phyloP scores from a whole-genome alignment of 2,888 invertebrate species.

The Rotaria socialis region DNA sequence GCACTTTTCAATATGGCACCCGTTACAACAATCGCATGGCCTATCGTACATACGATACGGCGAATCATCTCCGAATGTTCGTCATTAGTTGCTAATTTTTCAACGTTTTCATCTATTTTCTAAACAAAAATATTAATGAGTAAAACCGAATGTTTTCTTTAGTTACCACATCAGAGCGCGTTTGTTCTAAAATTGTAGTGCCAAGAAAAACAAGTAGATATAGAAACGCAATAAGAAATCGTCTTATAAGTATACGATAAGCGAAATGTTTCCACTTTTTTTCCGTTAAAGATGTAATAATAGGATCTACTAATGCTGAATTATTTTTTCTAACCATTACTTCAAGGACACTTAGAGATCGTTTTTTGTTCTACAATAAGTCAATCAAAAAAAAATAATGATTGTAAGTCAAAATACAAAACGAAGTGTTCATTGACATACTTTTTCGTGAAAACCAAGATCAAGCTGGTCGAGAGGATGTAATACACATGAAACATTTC shows the following conservation, averaged over 20 bases:
- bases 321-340: neutral
- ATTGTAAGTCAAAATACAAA: too few species aligned
- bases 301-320: neutral
- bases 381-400: neutral
- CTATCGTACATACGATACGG: neutral
- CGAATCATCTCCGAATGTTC: too few species aligned
- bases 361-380: neutral
- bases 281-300: neutral
- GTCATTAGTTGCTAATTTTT: neutral
- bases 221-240: neutral
- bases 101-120: neutral
- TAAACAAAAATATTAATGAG: neutral
- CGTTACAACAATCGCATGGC: neutral
- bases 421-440: neutral
- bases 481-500: constrained; percentile 88
- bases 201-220: neutral
- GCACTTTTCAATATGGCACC: neutral
- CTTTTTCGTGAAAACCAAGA: neutral
- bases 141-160: neutral
- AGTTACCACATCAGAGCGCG: neutral
- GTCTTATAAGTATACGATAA: neutral
- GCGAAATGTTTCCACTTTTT: constrained; percentile 32
- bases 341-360: neutral
- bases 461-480: constrained; percentile 86
- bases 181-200: neutral